Base-by-base conservation (phyloP, 1,140 invertebrate species). In the Prorops nasuta region DNA sequence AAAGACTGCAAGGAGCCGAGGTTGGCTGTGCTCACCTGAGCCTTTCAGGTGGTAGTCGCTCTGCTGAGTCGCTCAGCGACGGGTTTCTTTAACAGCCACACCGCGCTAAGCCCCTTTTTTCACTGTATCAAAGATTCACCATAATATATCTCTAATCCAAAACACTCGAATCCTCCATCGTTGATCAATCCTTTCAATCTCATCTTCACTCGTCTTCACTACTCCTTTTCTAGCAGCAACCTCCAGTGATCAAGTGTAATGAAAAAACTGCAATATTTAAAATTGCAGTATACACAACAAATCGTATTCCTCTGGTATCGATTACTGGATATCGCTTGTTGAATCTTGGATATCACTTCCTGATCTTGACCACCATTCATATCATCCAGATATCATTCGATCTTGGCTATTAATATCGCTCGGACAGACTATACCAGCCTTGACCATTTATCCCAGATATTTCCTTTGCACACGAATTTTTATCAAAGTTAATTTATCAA, bases 11-110 rank as follows among this genome's bases (percentile, higher is more conserved):
- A 63, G 51, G 56, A 62, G 63, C 56, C 62, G 55, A 54, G 56
- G 64, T 64, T 61, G 61, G 58, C 51, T 64, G 49, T 66, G 59
- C 63, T 66, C 65, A 63, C 56, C 62, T 62, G 63, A 67, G 54
- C 58, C 57, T 56, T 56, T 66, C 64, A 62, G 58, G 61, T 67
- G 65, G 61, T 59, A 66, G 65, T 66, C 56, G 62, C 59, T 56
- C 62, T 54, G 64, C 62, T 52, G 64, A 66, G 64, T 60, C 56
- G 66, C 51, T 62, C 61, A 64, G 58, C 63, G 61, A 63, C 60
- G 62, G 62, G 60, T 51, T 43, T 39, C 24, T 43, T 50, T 54
- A 44, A 48, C 35, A 47, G 55, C 40, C 54, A 54, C 46, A 46
- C 50, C 48, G 56, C 47, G 53, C 49, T 44, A 44, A 24, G 37